Evolutionary conservation across 92 coral and sea anemone species (phyloP).

Genomic region (Ricordea florida): DNA sequence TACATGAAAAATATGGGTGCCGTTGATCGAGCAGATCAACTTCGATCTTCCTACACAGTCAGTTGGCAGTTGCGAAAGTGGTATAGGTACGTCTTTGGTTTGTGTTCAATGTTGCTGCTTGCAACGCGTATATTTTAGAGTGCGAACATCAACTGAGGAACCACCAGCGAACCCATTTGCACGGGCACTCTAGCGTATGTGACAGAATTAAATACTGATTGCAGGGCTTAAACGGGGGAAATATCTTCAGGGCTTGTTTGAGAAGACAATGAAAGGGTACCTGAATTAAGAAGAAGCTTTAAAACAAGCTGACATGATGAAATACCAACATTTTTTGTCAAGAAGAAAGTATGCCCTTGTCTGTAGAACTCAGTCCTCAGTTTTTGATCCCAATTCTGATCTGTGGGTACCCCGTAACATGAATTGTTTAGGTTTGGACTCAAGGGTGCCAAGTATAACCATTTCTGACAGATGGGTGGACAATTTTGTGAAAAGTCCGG

Average conservation of each 20-base stretch:
- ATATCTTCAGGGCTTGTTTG: slow-evolving; percentile 1
- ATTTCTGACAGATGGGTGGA: slow-evolving; percentile 5
- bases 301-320: background rate
- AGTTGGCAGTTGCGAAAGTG: no score
- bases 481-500: background rate
- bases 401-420: background rate
- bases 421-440: background rate
- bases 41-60: no score
- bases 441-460: background rate
- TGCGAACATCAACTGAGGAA: no score
- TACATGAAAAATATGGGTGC: no score
- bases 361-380: background rate
- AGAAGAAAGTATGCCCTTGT: background rate
- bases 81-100: no score
- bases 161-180: no score
- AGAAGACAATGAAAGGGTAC: background rate
- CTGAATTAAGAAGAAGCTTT: background rate
- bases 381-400: background rate
- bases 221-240: background rate
- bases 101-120: no score
- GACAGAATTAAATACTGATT: no score
- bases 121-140: no score
- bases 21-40: no score
- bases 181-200: no score
- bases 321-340: background rate